Evolutionary conservation across 2,113 vertebrate species (phyloP).

Genomic region (Lucifuga dentata): DNA sequence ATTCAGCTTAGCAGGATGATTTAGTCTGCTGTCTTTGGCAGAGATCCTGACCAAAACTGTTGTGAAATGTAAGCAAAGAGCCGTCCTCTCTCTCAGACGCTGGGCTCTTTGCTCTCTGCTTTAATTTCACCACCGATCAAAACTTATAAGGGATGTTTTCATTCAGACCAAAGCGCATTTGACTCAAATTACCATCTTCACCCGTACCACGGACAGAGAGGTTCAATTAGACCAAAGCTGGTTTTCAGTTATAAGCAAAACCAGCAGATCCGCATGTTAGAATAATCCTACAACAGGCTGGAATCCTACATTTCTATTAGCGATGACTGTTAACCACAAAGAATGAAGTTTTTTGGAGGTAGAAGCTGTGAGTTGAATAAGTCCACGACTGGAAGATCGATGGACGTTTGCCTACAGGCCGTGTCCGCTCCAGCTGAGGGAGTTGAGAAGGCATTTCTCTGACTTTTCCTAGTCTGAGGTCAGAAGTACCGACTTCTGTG

Average conservation of each 20-base stretch:
- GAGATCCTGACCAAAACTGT: neutral
- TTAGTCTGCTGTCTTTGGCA: neutral
- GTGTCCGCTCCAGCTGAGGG: conserved; percentile 55
- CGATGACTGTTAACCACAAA: neutral
- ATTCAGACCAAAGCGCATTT: conserved; percentile 3
- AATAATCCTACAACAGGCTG: neutral
- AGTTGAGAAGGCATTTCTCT: no score
- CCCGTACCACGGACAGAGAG: conserved; percentile 14
- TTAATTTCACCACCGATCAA: conserved; percentile 37
- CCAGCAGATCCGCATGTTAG: neutral
- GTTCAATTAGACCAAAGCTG: conserved; percentile 1
- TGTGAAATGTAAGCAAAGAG: conserved; percentile 3
- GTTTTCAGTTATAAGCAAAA: neutral
- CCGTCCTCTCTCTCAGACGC: neutral
- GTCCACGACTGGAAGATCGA: conserved; percentile 38
- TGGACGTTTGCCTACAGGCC: conserved; percentile 49
- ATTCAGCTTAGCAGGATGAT: neutral
- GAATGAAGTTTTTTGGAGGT: conserved; percentile 6
- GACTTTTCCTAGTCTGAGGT: no score
- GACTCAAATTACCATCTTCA: conserved; percentile 31
- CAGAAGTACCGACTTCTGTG: no score
- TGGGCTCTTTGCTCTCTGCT: conserved; percentile 5
- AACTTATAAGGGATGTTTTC: conserved; percentile 26
- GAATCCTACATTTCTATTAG: neutral
- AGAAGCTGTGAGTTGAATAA: conserved; percentile 18